Conservation (phyloP, 1,140 invertebrate species). For the Arion vulgaris region DNA sequence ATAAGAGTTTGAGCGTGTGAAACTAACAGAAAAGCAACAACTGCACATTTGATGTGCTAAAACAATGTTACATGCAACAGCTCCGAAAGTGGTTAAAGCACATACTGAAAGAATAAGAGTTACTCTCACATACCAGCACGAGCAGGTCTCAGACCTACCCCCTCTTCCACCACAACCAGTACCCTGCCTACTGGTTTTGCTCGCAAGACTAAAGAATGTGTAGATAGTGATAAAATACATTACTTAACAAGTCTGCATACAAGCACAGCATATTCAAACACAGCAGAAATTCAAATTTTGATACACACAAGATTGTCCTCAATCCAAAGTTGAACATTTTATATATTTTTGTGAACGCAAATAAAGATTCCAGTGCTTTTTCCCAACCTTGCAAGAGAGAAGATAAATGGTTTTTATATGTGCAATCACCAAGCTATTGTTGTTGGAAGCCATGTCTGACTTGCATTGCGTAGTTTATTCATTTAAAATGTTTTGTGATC, state of each 20-base stretch:
- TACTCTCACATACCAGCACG: slow-evolving; percentile 70
- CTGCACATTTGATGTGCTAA: not conserved
- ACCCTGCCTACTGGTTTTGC: slow-evolving; percentile 78
- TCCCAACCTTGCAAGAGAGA: not conserved
- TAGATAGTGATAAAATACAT: not conserved
- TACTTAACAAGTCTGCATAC: not conserved
- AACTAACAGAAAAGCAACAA: slow-evolving; percentile 7
- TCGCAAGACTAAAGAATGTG: slow-evolving; percentile 35
- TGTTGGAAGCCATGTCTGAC: not conserved
- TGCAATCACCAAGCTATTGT: not conserved
- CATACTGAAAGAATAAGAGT: not conserved
- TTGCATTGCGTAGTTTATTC: not conserved
- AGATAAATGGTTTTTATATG: not conserved
- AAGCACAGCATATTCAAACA: not conserved
- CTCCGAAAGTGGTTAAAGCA: not conserved
- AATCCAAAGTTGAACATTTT: not conserved
- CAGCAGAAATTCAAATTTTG: not conserved
- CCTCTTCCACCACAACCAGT: slow-evolving; percentile 80
- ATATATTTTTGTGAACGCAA: not conserved
- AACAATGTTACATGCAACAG: not conserved
- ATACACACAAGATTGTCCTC: not conserved
- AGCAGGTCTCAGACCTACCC: slow-evolving; percentile 74
- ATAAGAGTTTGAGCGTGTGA: not conserved
- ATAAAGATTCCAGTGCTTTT: not conserved
- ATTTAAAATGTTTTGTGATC: not conserved